These are phyloP conservation scores for Drosophila phalerata DNA, from an alignment of 2,888 invertebrate species.

Conservation along the genomic window DNA sequence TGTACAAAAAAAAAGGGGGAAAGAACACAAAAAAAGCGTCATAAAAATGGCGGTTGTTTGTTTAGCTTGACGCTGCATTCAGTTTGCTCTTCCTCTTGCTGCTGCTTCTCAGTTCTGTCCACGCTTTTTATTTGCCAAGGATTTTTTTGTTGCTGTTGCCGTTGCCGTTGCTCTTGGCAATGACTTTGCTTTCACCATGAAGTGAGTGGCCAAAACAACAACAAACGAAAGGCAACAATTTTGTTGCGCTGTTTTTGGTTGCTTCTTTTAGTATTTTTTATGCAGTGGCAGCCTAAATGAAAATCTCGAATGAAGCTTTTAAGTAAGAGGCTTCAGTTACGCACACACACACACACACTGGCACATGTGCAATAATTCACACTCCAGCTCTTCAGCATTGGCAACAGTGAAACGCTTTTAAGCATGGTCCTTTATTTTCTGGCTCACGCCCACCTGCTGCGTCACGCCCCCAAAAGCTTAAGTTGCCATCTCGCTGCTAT, in stretches of 20 bases:
- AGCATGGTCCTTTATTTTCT: slow-evolving; percentile 39
- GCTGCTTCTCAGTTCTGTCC: slow-evolving; percentile 8
- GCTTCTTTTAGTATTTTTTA: slow-evolving; percentile 1
- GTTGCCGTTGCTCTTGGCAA: slow-evolving; percentile 73
- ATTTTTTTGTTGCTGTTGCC: slow-evolving; percentile 27
- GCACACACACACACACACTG: slow-evolving; percentile 26
- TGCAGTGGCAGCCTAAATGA: slow-evolving; percentile 52
- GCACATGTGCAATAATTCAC: slow-evolving; percentile 76
- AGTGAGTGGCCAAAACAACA: slow-evolving; percentile 56
- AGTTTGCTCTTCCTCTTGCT: slow-evolving; percentile 1
- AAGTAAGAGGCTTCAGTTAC: slow-evolving; percentile 53
- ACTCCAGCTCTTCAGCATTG: slow-evolving; percentile 43
- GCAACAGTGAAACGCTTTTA: slow-evolving; percentile 75
- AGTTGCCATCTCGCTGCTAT: slow-evolving; percentile 35
- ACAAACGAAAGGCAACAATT: slow-evolving; percentile 31
- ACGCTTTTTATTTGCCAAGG: slow-evolving; percentile 55
- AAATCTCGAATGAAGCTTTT: slow-evolving; percentile 57
- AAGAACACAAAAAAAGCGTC: slow-evolving; percentile 25
- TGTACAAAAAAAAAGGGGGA: slow-evolving; percentile 43
- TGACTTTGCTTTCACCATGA: slow-evolving; percentile 61
- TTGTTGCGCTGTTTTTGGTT: slow-evolving; percentile 30
- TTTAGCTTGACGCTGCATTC: slow-evolving; percentile 55
- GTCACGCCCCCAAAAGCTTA: slow-evolving; percentile 28
- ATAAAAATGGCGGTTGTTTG: slow-evolving; percentile 72
- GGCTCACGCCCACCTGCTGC: slow-evolving; percentile 55